These are phyloP conservation scores for Rhynchotus rufescens DNA, from an alignment of 2,797 vertebrate genomes.

Conservation along the genomic window DNA sequence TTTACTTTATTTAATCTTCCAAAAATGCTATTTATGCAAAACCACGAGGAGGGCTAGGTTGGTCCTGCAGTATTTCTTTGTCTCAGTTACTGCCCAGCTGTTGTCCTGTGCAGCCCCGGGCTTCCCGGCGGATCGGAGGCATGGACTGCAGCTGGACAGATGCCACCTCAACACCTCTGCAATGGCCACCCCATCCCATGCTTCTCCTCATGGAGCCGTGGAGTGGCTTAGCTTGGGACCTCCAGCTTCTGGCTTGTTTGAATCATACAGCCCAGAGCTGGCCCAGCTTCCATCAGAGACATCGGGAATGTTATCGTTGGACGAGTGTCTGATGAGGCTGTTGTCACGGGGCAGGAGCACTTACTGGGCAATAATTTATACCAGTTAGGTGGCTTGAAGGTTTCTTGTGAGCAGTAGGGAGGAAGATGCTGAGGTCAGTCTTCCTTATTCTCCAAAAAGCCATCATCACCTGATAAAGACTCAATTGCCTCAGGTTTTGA, in stretches of 20 bases:
- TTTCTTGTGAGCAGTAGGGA: slow-evolving; percentile 56
- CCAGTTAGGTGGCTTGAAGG: slow-evolving; percentile 56
- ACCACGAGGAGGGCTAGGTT: background rate
- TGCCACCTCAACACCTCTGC: slow-evolving; percentile 29
- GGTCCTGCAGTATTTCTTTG: slow-evolving; percentile 28
- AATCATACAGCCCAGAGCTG: background rate
- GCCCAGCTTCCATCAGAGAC: background rate
- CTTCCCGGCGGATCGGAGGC: background rate
- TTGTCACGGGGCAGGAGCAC: slow-evolving; percentile 27
- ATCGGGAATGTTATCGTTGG: slow-evolving; percentile 18
- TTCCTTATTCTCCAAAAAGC: slow-evolving; percentile 65
- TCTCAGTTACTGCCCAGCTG: slow-evolving; percentile 61
- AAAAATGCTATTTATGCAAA: slow-evolving; percentile 4
- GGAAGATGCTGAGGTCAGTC: slow-evolving; percentile 49
- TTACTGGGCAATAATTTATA: slow-evolving; percentile 69
- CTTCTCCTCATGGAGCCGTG: background rate
- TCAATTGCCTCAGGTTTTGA: slow-evolving; percentile 60
- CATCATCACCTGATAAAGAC: slow-evolving; percentile 74
- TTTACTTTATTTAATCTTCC: slow-evolving; percentile 49
- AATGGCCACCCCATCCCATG: background rate
- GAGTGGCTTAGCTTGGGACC: rapidly evolving
- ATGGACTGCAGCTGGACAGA: background rate
- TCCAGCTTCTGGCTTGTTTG: background rate
- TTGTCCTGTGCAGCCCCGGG: background rate
- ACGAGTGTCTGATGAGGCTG: background rate